phyloP scores from a whole-genome alignment of 2,888 invertebrate species.

The Hofmannophila pseudospretella region DNA sequence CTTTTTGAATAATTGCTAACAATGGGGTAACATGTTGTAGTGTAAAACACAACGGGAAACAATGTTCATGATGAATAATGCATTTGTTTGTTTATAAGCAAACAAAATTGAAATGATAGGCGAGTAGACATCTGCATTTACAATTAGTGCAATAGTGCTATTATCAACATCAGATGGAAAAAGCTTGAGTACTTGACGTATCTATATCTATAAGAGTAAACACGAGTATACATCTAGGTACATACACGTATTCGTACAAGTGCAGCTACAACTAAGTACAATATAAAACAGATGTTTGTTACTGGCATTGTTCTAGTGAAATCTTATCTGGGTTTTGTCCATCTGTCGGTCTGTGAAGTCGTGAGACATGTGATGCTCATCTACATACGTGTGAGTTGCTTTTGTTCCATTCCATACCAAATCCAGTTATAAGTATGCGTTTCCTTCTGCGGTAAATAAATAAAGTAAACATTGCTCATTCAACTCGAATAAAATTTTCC shows the following conservation, averaged over 20 bases:
- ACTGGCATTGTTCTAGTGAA: conserved; percentile 51
- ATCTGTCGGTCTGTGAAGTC: conserved; percentile 38
- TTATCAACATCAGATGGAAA: not conserved
- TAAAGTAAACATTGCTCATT: not conserved
- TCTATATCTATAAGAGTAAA: not conserved
- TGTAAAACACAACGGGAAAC: conserved; percentile 2
- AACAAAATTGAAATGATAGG: not conserved
- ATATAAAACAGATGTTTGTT: conserved; percentile 33
- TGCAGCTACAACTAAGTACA: not conserved
- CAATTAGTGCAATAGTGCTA: not conserved
- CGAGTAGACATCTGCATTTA: too few relatives aligned
- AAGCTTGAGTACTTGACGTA: not conserved
- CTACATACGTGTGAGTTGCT: conserved; percentile 10
- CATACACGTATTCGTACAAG: not conserved
- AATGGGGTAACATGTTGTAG: conserved; percentile 35
- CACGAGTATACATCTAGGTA: not conserved
- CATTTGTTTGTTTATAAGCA: not conserved
- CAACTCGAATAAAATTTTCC: too few relatives aligned
- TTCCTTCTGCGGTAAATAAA: conserved; percentile 1
- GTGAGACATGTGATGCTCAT: conserved; percentile 26
- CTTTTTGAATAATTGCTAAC: conserved; percentile 36
- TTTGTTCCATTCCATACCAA: conserved; percentile 1
- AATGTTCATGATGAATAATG: conserved; percentile 1
- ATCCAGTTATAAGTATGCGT: conserved; percentile 4
- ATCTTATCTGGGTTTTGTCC: conserved; percentile 55